Percentiles rank a stretch among this genome's conserved stretches.
phyloP scores from a whole-genome alignment of 1,140 invertebrate species.

The Aphaenogaster floridana region DNA sequence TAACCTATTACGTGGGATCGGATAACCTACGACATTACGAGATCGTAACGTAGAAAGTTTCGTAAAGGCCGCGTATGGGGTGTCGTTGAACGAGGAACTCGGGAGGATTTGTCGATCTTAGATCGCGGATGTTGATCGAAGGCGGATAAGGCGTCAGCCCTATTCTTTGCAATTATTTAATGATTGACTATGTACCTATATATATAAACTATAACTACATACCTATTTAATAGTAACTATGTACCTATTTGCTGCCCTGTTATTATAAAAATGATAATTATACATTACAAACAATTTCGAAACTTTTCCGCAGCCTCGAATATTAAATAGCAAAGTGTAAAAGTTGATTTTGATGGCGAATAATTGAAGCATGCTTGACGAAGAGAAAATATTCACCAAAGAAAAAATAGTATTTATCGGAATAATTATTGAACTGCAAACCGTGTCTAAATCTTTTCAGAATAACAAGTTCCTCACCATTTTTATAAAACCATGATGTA shows the following conservation, averaged over 20 bases:
- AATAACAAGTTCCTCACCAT: not conserved
- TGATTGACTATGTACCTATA: not conserved
- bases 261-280: slow-evolving; percentile 13
- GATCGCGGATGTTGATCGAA: not conserved
- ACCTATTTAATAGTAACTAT: not conserved
- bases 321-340: not conserved
- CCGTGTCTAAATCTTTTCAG: not conserved
- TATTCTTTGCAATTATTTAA: slow-evolving; percentile 10
- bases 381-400: not conserved
- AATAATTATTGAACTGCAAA: not conserved
- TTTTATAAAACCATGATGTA: not conserved
- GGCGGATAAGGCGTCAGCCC: not conserved
- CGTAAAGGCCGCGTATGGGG: slow-evolving; percentile 52
- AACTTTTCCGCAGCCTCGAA: not conserved
- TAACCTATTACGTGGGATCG: slow-evolving; percentile 80
- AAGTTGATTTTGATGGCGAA: no score
- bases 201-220: no score
- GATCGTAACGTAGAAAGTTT: slow-evolving; percentile 79
- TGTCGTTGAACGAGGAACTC: slow-evolving; percentile 1
- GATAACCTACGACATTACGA: slow-evolving; percentile 74
- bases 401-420: not conserved
- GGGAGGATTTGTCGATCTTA: not conserved
- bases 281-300: not conserved
- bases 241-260: not conserved
- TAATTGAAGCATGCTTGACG: not conserved